Conservation (phyloP, 2,113 vertebrate genomes). For the Cathartes aura region DNA sequence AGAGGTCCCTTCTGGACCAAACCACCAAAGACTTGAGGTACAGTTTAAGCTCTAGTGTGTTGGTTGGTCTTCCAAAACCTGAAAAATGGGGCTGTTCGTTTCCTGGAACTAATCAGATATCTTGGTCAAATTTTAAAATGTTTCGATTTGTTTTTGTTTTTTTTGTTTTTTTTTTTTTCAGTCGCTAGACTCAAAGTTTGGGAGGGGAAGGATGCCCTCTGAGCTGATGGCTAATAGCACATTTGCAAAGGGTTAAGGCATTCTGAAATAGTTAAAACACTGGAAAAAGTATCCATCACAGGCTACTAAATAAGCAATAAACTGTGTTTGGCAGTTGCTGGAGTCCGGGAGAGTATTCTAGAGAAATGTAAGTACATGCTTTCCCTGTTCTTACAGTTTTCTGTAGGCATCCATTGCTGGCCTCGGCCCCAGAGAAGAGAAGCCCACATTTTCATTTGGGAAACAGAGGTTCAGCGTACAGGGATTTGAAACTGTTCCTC, state of each 20-base stretch:
- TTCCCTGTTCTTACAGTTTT: neutral
- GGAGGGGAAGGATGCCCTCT: neutral
- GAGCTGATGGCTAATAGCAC: neutral
- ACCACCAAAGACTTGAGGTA: neutral
- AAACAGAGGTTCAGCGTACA: rapidly evolving
- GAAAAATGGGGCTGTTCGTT: neutral
- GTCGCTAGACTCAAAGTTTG: rapidly evolving
- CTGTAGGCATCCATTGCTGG: neutral
- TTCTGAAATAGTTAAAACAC: neutral
- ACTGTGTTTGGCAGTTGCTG: rapidly evolving
- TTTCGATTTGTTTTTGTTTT: neutral
- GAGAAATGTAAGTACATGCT: rapidly evolving
- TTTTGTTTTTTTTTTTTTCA: rapidly evolving
- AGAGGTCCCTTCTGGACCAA: neutral
- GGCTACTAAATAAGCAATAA: neutral
- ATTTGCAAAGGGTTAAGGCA: neutral
- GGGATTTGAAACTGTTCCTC: neutral
- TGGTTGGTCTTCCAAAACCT: neutral
- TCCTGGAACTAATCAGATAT: neutral
- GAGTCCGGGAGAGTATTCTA: rapidly evolving
- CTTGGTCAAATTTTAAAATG: neutral
- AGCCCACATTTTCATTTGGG: rapidly evolving
- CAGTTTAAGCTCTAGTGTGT: neutral
- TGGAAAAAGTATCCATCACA: neutral
- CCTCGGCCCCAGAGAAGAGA: rapidly evolving